phyloP scores from a whole-genome alignment of 2,888 invertebrate species.

The Hypercompe scribonia region DNA sequence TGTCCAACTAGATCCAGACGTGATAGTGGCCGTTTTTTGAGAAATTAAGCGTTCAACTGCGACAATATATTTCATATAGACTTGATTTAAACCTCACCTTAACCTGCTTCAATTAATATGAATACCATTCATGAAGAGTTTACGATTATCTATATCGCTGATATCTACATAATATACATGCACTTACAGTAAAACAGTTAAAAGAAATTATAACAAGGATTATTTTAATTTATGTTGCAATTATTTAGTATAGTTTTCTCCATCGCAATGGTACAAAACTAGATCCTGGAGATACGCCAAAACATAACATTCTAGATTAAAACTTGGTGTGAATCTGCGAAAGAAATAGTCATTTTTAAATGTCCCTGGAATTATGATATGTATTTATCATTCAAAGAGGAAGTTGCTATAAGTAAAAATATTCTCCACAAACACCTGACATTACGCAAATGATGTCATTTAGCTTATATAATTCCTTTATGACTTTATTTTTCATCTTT shows the following conservation, averaged over 20 bases:
- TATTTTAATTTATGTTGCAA: not conserved
- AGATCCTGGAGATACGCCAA: constrained; percentile 19
- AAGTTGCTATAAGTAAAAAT: constrained; percentile 5
- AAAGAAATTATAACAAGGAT: not conserved
- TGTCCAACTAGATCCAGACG: too few relatives aligned
- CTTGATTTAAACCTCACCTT: too few relatives aligned
- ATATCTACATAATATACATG: too few relatives aligned
- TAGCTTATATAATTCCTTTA: not conserved
- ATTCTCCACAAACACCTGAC: not conserved
- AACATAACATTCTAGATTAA: constrained; percentile 16
- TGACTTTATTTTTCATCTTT: not conserved
- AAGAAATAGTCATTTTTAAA: constrained; percentile 21
- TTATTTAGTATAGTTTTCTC: not conserved
- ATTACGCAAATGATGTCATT: not conserved
- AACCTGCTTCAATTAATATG: too few relatives aligned
- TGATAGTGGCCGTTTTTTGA: too few relatives aligned
- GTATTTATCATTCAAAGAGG: constrained; percentile 18
- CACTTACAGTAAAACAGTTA: too few relatives aligned
- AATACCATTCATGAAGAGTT: too few relatives aligned
- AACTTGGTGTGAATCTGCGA: constrained; percentile 13
- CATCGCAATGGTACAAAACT: not conserved
- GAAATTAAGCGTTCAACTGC: too few relatives aligned
- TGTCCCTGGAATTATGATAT: constrained; percentile 14
- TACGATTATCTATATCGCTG: too few relatives aligned
- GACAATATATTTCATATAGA: too few relatives aligned